Percentiles rank a stretch among this genome's conserved stretches.
These are phyloP conservation scores for Drosophila quinaria DNA, from an alignment of 2,888 invertebrate species.

Conservation along the genomic window DNA sequence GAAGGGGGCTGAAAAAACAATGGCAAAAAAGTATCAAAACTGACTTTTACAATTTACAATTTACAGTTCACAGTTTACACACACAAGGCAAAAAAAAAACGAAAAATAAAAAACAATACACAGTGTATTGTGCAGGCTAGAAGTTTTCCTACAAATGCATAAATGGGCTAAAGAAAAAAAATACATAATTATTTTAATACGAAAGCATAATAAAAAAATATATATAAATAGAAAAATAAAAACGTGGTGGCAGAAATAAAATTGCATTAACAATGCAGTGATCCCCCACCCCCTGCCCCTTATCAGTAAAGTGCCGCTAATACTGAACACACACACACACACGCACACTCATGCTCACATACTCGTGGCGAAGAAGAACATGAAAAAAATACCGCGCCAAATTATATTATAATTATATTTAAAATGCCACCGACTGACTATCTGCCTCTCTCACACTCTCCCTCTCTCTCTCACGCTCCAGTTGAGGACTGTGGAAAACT, in stretches of 20 bases:
- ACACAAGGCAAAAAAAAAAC: slow-evolving; percentile 40
- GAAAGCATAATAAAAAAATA: slow-evolving; percentile 61
- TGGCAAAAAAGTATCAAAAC: slow-evolving; percentile 77
- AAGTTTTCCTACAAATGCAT: slow-evolving; percentile 53
- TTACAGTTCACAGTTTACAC: slow-evolving; percentile 60
- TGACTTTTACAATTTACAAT: slow-evolving; percentile 75
- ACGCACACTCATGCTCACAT: slow-evolving; percentile 29
- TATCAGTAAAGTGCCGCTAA: slow-evolving; percentile 61
- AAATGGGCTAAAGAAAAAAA: slow-evolving; percentile 35
- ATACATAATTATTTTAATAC: slow-evolving; percentile 79
- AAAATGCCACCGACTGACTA: slow-evolving; percentile 69
- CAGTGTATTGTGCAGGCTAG: slow-evolving; percentile 29
- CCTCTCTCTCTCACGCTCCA: neutral
- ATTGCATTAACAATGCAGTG: slow-evolving; percentile 79
- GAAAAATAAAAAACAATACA: slow-evolving; percentile 19
- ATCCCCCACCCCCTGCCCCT: slow-evolving; percentile 2
- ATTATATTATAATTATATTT: slow-evolving; percentile 82
- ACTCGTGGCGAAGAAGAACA: slow-evolving; percentile 34
- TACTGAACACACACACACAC: slow-evolving; percentile 43
- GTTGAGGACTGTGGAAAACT: slow-evolving; percentile 25
- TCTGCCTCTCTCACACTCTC: slow-evolving; percentile 11
- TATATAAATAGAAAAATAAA: slow-evolving; percentile 1
- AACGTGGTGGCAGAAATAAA: slow-evolving; percentile 66
- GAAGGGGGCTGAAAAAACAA: slow-evolving; percentile 27
- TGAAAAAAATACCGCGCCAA: slow-evolving; percentile 74